These are phyloP conservation scores for Monarcha castaneiventris DNA, from an alignment of 2,113 vertebrate genomes.

Conservation along the genomic window DNA sequence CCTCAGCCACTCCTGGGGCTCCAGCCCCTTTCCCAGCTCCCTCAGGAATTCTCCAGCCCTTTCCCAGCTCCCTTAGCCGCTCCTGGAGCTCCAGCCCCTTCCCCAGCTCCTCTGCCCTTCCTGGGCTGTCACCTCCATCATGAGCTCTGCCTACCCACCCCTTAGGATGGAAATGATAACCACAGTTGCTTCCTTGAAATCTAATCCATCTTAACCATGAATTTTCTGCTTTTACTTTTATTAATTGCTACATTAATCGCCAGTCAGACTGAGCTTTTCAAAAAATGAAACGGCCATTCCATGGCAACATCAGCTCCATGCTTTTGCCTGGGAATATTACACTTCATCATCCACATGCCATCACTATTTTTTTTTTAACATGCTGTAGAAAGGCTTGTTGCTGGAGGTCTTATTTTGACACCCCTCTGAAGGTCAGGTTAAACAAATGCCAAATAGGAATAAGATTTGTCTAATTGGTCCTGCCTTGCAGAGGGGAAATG, in stretches of 20 bases:
- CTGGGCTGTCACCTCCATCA: not conserved
- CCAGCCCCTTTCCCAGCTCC: no score
- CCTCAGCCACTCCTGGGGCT: no score
- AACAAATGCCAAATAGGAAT: constrained; percentile 17
- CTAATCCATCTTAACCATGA: not conserved
- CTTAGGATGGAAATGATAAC: not conserved
- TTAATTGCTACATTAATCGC: not conserved
- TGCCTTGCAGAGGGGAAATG: not conserved
- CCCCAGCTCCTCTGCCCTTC: not conserved
- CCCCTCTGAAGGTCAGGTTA: constrained; percentile 20
- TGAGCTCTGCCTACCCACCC: not conserved
- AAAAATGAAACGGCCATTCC: not conserved
- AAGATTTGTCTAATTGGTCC: constrained; percentile 11
- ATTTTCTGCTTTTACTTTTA: not conserved
- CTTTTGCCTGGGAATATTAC: not conserved
- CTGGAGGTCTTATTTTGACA: constrained; percentile 25
- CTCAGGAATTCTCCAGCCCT: no score
- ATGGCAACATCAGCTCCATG: not conserved
- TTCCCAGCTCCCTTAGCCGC: not conserved
- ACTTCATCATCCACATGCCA: not conserved
- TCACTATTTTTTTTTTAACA: not conserved
- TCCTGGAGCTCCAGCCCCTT: not conserved
- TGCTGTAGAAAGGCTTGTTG: not conserved
- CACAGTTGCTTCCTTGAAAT: not conserved
- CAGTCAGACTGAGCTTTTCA: not conserved